Evolutionary conservation across 2,113 vertebrate species (phyloP).

Genomic region (Neolamprologus hecqui): DNA sequence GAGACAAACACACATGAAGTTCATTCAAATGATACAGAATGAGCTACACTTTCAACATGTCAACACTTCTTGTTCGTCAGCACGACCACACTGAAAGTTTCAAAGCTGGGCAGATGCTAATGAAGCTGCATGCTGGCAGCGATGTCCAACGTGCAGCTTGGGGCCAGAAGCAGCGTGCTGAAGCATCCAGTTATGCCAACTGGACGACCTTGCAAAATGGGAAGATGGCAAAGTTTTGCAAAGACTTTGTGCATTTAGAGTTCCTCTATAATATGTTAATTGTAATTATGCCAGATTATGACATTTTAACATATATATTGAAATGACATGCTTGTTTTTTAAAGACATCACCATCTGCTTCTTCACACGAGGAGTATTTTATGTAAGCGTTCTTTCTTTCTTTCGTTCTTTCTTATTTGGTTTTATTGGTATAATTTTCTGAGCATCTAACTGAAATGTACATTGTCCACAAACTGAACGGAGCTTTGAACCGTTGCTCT

Average conservation of each 20-base stretch:
- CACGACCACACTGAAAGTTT: fast-evolving
- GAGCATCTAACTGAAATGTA: not conserved
- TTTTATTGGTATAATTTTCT: not conserved
- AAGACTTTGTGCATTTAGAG: not conserved
- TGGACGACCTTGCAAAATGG: not conserved
- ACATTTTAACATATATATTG: not conserved
- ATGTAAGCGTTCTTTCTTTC: not conserved
- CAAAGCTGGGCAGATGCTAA: not conserved
- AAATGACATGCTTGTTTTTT: not conserved
- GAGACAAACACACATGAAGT: not conserved
- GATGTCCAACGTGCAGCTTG: not conserved
- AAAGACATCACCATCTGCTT: not conserved
- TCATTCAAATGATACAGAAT: not conserved
- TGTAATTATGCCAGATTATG: not conserved
- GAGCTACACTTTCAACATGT: not conserved
- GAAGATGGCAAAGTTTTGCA: not conserved
- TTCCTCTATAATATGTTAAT: not conserved
- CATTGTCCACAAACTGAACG: not conserved
- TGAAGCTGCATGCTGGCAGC: not conserved
- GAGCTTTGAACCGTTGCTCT: not conserved
- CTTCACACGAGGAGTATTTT: fast-evolving
- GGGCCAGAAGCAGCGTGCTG: not conserved
- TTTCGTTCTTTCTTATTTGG: not conserved
- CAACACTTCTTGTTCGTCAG: not conserved
- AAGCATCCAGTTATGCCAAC: not conserved